Evolutionary conservation across 2,113 vertebrate species (phyloP).

Genomic region (Eupsittula cactorum): DNA sequence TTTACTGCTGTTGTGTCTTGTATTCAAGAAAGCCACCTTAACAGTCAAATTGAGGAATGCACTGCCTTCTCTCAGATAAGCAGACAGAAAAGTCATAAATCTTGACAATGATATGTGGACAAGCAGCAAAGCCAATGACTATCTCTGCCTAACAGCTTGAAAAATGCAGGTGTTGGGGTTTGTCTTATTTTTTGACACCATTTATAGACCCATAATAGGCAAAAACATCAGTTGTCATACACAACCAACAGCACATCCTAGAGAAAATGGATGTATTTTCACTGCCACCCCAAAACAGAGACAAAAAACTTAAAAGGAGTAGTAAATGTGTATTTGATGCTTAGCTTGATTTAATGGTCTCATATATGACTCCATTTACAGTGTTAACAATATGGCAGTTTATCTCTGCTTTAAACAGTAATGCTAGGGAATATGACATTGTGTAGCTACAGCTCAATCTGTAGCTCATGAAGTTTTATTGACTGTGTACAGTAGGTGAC

Average conservation of each 20-base stretch:
- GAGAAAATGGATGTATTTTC: background rate
- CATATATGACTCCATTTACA: conserved; percentile 27
- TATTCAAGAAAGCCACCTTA: background rate
- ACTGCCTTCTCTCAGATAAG: conserved; percentile 32
- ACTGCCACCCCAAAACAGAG: background rate
- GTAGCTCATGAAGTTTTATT: background rate
- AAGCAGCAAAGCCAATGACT: background rate
- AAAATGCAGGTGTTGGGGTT: background rate
- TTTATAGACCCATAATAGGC: background rate
- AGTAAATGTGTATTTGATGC: background rate
- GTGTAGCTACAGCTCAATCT: conserved; percentile 5
- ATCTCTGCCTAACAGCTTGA: conserved; percentile 45
- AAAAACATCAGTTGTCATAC: background rate
- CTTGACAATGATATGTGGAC: background rate
- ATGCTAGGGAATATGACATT: background rate
- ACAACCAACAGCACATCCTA: background rate
- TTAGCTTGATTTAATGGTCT: conserved; percentile 31
- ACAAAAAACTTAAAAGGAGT: conserved; percentile 12
- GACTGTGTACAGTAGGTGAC: background rate
- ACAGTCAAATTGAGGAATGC: conserved; percentile 27
- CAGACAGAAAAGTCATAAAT: conserved; percentile 2
- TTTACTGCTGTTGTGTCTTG: background rate
- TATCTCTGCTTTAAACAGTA: background rate
- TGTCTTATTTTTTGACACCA: background rate
- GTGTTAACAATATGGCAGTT: background rate